Evolutionary conservation across 2,888 invertebrate genomes (phyloP), one percentile per base, ranked within the genome.

Genomic region (Itoplectis maculator): DNA sequence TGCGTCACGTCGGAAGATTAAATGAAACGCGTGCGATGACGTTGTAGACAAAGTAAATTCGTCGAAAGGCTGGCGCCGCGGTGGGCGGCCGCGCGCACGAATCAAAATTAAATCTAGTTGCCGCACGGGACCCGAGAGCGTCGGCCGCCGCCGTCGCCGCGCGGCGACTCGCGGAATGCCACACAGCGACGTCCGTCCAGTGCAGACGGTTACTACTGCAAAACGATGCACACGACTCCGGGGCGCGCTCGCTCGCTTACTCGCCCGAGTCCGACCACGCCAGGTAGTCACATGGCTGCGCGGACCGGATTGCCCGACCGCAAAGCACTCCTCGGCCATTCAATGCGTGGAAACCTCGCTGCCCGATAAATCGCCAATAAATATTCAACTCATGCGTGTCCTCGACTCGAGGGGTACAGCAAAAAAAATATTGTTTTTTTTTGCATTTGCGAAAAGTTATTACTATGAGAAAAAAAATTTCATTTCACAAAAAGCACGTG

Each of bases 11-110:
- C 23, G 45, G 47, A 8, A n/a, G 73, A 29, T 59, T 56, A 56
- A 80, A 49, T 70, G 37, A 70, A 70, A 35, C 56, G 65, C 59
- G 23, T 65, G 35, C 15, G 66, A 49, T 51, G 42, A 66, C 45
- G 61, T 51, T 61, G 74, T 37, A 40, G 13, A 11, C 18, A 4
- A 35, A 54, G 37, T 69, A 74, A 69, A 74, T 79, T 69, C 29
- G 49, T 61, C 75, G 72, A 73, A 79, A 74, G 40, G 29, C 47
- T 29, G 65, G 65, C 70, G 75, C 63, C 75, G 20, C 23, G 18
- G 20, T n/a, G 23, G 45, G 20, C 11, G 75, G 47, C 47, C 15
- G 2, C 61, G 15, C 18, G 29, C n/a, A n/a, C 49, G 42, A 49
- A 77, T 65, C 65, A 56, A 42, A 66, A 59, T 59, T 66, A 59